Conservation (phyloP, 2,113 vertebrate genomes). For the Chaetura pelagica region DNA sequence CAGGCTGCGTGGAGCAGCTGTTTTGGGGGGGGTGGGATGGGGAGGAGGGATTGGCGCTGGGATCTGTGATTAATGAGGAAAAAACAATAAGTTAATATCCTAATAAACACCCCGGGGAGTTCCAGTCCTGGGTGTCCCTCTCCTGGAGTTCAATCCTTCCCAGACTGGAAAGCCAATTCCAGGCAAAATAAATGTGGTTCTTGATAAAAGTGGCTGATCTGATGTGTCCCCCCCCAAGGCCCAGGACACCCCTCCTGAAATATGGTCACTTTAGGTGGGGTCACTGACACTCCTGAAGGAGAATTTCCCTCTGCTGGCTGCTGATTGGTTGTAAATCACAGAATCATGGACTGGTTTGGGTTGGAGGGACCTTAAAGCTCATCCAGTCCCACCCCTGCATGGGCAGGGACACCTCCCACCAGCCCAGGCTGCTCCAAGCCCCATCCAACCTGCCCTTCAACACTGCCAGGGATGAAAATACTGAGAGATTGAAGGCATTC, state of each 20-base stretch:
- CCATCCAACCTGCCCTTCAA: too few species aligned
- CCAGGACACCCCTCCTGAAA: background rate
- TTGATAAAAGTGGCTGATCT: background rate
- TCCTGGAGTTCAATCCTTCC: background rate
- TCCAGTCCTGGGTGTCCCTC: background rate
- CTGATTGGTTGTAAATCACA: background rate
- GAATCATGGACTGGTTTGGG: too few species aligned
- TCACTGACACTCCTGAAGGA: background rate
- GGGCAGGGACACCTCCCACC: too few species aligned
- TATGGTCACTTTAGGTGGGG: fast-evolving
- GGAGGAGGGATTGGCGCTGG: background rate
- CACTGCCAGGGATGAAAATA: too few species aligned
- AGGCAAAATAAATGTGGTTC: background rate
- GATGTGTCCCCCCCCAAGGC: fast-evolving
- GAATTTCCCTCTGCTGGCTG: background rate
- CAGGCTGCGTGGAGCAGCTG: background rate
- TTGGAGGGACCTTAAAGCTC: too few species aligned
- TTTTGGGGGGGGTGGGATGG: too few species aligned
- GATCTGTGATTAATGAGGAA: conserved; percentile 1
- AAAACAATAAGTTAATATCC: background rate
- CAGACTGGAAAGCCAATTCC: background rate
- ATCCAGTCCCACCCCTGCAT: too few species aligned
- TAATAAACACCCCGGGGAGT: background rate
- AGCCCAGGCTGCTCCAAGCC: too few species aligned
- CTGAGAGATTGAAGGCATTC: too few species aligned